Percentiles rank a stretch among this genome's conserved stretches.
phyloP scores from a whole-genome alignment of 2,888 invertebrate species.

The Cepaea hortensis region DNA sequence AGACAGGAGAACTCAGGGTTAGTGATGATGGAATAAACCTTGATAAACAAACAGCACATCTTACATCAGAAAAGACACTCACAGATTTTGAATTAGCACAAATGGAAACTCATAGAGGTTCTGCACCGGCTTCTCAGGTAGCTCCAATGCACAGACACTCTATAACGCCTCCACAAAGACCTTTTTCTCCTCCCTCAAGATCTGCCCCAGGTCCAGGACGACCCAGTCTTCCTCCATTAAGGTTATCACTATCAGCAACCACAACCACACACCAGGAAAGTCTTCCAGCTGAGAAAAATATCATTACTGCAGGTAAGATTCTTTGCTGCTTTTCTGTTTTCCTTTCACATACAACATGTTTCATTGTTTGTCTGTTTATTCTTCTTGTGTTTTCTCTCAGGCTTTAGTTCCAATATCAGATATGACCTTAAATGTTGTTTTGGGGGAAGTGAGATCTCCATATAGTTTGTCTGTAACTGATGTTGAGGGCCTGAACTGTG shows the following conservation, averaged over 20 bases:
- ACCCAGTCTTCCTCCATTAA: background rate
- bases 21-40: background rate
- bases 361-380: too few relatives aligned
- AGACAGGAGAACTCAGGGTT: background rate
- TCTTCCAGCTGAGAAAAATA: background rate
- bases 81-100: background rate
- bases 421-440: too few relatives aligned
- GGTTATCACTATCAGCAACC: background rate
- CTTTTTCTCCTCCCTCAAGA: slow-evolving; percentile 16
- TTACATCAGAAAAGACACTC: background rate
- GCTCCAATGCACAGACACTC: background rate
- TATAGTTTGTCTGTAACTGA: too few relatives aligned
- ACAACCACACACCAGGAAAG: background rate
- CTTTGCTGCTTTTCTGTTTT: too few relatives aligned
- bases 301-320: background rate
- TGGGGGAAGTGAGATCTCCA: too few relatives aligned
- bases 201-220: background rate
- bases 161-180: slow-evolving; percentile 22
- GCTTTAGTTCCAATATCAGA: too few relatives aligned
- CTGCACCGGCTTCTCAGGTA: background rate
- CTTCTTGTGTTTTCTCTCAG: too few relatives aligned
- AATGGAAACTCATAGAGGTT: background rate
- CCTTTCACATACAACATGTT: too few relatives aligned
- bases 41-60: background rate
- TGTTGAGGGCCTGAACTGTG: too few relatives aligned